phyloP scores from a whole-genome alignment of 1,140 invertebrate species.

The Heliconius eleuchia region DNA sequence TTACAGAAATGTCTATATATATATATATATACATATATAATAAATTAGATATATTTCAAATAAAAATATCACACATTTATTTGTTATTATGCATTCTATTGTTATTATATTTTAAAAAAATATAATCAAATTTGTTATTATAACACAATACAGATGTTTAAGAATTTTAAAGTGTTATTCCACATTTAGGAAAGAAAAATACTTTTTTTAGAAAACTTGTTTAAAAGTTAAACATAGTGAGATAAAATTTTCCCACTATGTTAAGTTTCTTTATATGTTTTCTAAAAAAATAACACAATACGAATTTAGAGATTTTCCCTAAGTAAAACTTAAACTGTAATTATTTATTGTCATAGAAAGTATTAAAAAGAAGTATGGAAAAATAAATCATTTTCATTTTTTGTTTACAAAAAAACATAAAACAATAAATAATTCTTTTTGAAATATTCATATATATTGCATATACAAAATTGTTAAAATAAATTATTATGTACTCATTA shows the following conservation, averaged over 20 bases:
- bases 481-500: constrained; percentile 5
- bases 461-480: neutral
- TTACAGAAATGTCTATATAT: neutral
- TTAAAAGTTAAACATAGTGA: too few species aligned
- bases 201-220: too few species aligned
- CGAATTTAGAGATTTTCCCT: neutral
- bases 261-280: too few species aligned
- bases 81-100: constrained; percentile 5
- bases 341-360: neutral
- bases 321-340: neutral
- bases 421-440: neutral
- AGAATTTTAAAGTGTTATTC: too few species aligned
- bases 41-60: neutral
- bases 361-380: neutral
- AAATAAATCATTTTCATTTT: neutral
- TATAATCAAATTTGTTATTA: neutral
- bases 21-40: neutral
- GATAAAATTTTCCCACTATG: too few species aligned
- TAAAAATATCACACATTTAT: constrained; percentile 9
- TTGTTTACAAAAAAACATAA: neutral
- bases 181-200: too few species aligned
- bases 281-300: neutral
- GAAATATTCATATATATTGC: neutral
- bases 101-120: neutral
- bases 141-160: neutral